Conservation (phyloP, 2,888 invertebrate species). For the Scaptodrosophila latifasciaeformis region DNA sequence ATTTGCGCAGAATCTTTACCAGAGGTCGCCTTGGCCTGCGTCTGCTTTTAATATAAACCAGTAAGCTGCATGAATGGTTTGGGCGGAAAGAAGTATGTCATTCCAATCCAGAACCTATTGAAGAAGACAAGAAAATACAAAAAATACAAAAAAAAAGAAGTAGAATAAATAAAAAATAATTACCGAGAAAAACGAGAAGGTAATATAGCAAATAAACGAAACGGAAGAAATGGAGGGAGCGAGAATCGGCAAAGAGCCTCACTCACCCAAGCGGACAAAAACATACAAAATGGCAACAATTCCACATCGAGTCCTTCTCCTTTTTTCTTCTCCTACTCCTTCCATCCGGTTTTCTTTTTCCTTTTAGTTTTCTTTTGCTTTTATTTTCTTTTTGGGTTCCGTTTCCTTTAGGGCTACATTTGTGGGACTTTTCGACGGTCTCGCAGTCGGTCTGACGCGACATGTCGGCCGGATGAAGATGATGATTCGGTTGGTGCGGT, state of each 20-base stretch:
- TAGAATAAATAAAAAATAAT: conserved; percentile 46
- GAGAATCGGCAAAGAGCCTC: conserved; percentile 1
- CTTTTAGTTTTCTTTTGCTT: conserved; percentile 7
- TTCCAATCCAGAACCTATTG: conserved; percentile 45
- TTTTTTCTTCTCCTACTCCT: conserved; percentile 25
- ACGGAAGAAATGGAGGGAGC: neutral
- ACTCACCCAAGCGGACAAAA: conserved; percentile 11
- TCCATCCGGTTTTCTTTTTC: neutral
- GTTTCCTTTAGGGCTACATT: neutral
- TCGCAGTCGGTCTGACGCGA: no score
- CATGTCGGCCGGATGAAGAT: neutral
- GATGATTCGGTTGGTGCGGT: neutral
- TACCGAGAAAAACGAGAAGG: conserved; percentile 8
- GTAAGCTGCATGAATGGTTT: no score
- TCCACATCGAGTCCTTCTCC: conserved; percentile 38
- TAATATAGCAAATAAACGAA: neutral
- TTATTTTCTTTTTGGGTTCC: conserved; percentile 3
- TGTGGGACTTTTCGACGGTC: neutral
- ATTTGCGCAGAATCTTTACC: conserved; percentile 55
- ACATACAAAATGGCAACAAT: conserved; percentile 38
- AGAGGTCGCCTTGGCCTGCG: no score
- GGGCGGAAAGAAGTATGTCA: conserved; percentile 54
- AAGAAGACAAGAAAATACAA: conserved; percentile 28
- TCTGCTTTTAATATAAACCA: no score
- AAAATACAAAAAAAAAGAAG: conserved; percentile 22